Evolutionary conservation across 2,113 vertebrate species (phyloP).

Genomic region (Plectropomus leopardus): DNA sequence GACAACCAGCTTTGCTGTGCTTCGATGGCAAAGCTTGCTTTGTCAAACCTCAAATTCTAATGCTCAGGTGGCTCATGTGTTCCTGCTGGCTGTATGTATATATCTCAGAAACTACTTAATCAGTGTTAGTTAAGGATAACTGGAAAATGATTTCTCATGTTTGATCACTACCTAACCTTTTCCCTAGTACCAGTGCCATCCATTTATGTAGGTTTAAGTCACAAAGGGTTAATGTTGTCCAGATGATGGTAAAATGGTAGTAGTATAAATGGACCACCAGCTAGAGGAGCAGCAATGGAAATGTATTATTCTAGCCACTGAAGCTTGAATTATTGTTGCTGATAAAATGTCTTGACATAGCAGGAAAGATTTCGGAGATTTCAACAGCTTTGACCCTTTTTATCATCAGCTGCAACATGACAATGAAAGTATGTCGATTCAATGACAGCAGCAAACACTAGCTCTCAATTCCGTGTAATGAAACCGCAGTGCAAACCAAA

Average conservation of each 20-base stretch:
- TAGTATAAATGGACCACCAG: neutral
- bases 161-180: too few relatives aligned
- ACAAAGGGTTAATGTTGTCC: neutral
- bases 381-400: neutral
- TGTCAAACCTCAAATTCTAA: neutral
- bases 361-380: neutral
- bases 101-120: too few relatives aligned
- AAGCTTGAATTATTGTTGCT: neutral
- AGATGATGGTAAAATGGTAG: neutral
- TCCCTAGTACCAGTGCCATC: too few relatives aligned
- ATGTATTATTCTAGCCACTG: neutral
- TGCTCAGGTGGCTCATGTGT: neutral
- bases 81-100: too few relatives aligned
- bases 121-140: too few relatives aligned
- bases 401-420: neutral
- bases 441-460: neutral
- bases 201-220: too few relatives aligned
- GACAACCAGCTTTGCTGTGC: slow-evolving; percentile 2
- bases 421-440: neutral
- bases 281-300: too few relatives aligned
- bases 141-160: too few relatives aligned
- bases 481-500: neutral
- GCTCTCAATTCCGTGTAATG: neutral
- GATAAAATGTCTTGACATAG: neutral
- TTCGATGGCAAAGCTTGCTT: neutral